These are phyloP conservation scores for Hesperia comma DNA, from an alignment of 2,888 invertebrate species.

Conservation along the genomic window DNA sequence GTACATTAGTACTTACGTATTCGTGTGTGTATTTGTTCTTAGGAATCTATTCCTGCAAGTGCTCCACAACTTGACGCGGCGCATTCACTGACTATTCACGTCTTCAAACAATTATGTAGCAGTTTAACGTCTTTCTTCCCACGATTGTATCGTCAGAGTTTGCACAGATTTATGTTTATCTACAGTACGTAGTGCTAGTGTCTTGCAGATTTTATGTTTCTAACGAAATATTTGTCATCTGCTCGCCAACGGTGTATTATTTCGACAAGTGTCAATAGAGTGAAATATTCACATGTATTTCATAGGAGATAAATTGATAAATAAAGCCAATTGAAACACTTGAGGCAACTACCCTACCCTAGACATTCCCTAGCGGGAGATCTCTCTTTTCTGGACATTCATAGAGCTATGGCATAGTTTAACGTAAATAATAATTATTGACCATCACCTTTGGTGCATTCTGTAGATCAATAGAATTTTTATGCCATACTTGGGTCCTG, in stretches of 20 bases:
- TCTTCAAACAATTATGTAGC: constrained; percentile 70
- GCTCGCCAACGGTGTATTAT: constrained; percentile 12
- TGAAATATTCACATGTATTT: background rate
- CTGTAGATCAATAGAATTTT: too few species aligned
- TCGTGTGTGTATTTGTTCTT: constrained; percentile 19
- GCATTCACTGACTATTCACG: constrained; percentile 67
- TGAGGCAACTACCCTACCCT: too few species aligned
- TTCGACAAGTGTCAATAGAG: background rate
- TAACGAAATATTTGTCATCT: constrained; percentile 36
- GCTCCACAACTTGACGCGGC: constrained; percentile 60
- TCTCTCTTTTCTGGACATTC: too few species aligned
- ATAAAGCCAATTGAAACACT: background rate
- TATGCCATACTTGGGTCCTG: too few species aligned
- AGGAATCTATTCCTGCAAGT: constrained; percentile 43
- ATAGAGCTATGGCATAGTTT: too few species aligned
- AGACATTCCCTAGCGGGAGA: too few species aligned
- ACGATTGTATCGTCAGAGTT: constrained; percentile 72
- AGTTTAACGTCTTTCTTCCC: constrained; percentile 72
- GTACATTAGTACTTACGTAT: constrained; percentile 6
- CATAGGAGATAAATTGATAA: background rate
- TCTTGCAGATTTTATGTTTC: constrained; percentile 47
- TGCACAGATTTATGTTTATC: constrained; percentile 67
- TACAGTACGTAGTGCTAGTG: constrained; percentile 49
- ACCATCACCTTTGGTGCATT: too few species aligned
- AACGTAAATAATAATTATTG: too few species aligned